A percentile compares a stretch with the other conserved stretches of the same genome.
phyloP scores from a whole-genome alignment of 1,140 invertebrate species.

The Philotrypesis tridentata region DNA sequence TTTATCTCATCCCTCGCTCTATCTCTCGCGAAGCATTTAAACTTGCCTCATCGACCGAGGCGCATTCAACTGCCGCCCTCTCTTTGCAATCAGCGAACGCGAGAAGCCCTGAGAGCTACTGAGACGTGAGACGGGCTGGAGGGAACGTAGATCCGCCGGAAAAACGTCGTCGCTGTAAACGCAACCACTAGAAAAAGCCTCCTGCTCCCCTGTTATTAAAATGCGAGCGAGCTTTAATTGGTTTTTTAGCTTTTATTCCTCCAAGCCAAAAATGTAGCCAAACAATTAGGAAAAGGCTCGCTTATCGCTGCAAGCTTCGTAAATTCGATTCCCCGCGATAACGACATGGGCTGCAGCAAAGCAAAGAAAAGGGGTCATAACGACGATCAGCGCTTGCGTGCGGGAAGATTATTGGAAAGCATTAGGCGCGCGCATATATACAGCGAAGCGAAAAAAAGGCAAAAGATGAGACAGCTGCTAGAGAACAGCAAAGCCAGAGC shows the following conservation, averaged over 20 bases:
- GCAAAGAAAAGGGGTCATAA: too few relatives aligned
- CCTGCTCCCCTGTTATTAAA: constrained; percentile 15
- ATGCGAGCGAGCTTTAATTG: constrained; percentile 20
- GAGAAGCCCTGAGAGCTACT: not conserved
- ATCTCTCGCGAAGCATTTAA: constrained; percentile 53
- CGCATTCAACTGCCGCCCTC: not conserved
- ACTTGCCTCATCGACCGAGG: constrained; percentile 34
- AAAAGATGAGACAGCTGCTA: not conserved
- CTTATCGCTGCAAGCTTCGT: not conserved
- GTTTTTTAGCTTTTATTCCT: not conserved
- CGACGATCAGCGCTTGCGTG: not conserved
- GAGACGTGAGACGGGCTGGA: not conserved
- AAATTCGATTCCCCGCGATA: constrained; percentile 33
- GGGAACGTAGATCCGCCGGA: not conserved
- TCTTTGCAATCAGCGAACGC: not conserved
- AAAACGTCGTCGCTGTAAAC: not conserved
- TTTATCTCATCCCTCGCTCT: constrained; percentile 23
- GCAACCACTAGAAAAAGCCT: not conserved
- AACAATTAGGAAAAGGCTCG: not conserved
- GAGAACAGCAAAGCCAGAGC: not conserved
- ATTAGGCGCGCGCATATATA: not conserved
- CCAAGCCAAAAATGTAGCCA: not conserved
- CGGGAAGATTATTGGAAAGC: constrained; percentile 29
- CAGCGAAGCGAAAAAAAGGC: not conserved
- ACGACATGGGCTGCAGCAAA: too few relatives aligned